Percentiles rank a stretch among this genome's conserved stretches.
These are phyloP conservation scores for Drosophila triauraria DNA, from an alignment of 1,140 invertebrate genomes.

Conservation along the genomic window DNA sequence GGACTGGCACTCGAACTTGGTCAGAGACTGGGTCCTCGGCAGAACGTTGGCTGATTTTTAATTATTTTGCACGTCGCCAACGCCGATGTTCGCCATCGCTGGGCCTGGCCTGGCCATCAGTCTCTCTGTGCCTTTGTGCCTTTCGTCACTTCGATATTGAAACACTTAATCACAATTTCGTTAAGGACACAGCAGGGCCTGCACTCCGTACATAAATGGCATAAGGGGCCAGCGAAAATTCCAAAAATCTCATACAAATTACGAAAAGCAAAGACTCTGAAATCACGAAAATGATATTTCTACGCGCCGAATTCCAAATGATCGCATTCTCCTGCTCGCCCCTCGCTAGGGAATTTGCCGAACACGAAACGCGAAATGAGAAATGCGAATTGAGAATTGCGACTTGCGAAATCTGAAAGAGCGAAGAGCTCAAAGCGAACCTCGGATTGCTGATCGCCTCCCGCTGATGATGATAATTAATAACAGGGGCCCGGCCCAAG, in stretches of 20 bases:
- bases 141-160: conserved; percentile 83
- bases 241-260: conserved; percentile 82
- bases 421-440: conserved; percentile 6
- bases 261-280: conserved; percentile 60
- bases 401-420: conserved; percentile 1
- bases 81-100: conserved; percentile 64
- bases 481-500: conserved; percentile 51
- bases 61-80: conserved; percentile 65
- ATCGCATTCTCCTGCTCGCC: conserved; percentile 52
- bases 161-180: conserved; percentile 84
- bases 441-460: conserved; percentile 55
- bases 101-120: not conserved
- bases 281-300: conserved; percentile 77
- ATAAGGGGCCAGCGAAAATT: conserved; percentile 57
- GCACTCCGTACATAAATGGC: conserved; percentile 71
- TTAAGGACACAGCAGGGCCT: conserved; percentile 58
- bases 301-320: conserved; percentile 65
- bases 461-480: conserved; percentile 75
- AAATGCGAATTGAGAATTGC: conserved; percentile 3
- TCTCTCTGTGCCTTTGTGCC: conserved; percentile 14
- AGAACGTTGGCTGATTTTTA: conserved; percentile 79
- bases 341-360: conserved; percentile 68
- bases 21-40: not conserved
- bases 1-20: not conserved
- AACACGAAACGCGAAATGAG: conserved; percentile 21